Percentiles rank a stretch among this genome's conserved stretches.
phyloP scores from a whole-genome alignment of 2,113 vertebrate species.

The Cynoglossus semilaevis region DNA sequence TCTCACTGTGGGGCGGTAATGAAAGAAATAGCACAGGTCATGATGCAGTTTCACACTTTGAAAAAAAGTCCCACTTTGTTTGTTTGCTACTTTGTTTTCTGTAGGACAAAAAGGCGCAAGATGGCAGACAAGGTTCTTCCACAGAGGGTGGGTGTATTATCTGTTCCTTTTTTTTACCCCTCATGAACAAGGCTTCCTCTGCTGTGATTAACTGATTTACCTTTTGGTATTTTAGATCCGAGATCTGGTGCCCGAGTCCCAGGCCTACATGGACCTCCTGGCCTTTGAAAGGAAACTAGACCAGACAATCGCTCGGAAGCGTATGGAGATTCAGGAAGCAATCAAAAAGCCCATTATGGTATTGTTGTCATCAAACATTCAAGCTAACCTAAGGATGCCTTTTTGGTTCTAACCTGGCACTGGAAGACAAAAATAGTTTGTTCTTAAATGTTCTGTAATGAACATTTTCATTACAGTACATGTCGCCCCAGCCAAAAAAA shows the following conservation, averaged over 20 bases:
- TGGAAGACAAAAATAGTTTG: not conserved
- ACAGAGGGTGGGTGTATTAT: constrained; percentile 86
- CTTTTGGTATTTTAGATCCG: constrained; percentile 79
- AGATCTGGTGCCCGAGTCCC: constrained; percentile 96
- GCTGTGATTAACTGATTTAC: not conserved
- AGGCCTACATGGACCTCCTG: constrained; percentile 98
- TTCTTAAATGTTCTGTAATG: too few relatives aligned
- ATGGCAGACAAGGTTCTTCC: constrained; percentile 99
- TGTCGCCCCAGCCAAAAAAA: too few relatives aligned
- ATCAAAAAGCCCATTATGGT: constrained; percentile 98
- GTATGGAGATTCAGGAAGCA: constrained; percentile 99
- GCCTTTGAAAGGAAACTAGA: constrained; percentile 98
- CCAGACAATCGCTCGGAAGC: constrained; percentile 96
- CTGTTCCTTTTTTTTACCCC: not conserved
- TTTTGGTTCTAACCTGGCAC: too few relatives aligned
- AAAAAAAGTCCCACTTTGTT: not conserved
- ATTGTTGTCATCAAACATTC: not conserved
- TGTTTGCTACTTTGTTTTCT: constrained; percentile 19
- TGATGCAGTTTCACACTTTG: constrained; percentile 2
- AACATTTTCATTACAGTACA: too few relatives aligned
- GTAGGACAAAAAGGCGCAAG: constrained; percentile 91
- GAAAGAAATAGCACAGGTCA: constrained; percentile 1
- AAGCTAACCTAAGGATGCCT: not conserved
- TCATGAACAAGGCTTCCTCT: too few relatives aligned
- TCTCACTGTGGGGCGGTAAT: constrained; percentile 11